Evolutionary conservation across 2,797 vertebrate species (phyloP).

Genomic region (Naso thynnoides): DNA sequence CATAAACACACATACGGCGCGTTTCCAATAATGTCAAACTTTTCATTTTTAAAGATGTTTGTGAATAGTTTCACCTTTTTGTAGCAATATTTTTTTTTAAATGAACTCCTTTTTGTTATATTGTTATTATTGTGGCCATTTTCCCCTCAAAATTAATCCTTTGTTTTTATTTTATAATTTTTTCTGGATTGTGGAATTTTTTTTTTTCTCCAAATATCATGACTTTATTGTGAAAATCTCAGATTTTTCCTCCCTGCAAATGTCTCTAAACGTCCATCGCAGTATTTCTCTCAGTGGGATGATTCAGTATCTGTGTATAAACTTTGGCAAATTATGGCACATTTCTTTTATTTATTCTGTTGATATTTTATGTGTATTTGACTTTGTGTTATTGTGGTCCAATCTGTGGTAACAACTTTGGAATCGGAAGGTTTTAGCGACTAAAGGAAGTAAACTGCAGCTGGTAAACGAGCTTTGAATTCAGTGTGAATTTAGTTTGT

Average conservation of each 20-base stretch:
- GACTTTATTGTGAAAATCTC: not conserved
- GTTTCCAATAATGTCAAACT: too few relatives aligned
- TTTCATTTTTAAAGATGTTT: too few relatives aligned
- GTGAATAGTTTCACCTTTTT: not conserved
- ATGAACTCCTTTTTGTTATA: not conserved
- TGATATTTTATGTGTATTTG: constrained; percentile 32
- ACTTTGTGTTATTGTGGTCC: constrained; percentile 40
- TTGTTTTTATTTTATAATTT: not conserved
- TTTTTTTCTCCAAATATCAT: not conserved
- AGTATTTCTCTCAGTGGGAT: not conserved
- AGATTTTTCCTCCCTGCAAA: fast-evolving
- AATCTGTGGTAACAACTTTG: constrained; percentile 49
- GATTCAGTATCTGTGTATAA: constrained; percentile 8
- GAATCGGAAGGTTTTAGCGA: not conserved
- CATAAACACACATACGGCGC: too few relatives aligned
- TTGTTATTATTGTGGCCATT: not conserved
- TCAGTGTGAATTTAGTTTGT: not conserved
- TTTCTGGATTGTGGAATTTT: not conserved
- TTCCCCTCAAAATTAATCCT: not conserved
- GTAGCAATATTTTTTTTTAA: not conserved
- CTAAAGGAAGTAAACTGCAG: not conserved
- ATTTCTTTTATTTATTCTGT: constrained; percentile 62
- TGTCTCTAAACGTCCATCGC: not conserved
- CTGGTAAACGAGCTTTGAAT: not conserved
- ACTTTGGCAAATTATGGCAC: constrained; percentile 31